phyloP scores from a whole-genome alignment of 2,113 vertebrate genomes.

The Onychostoma macrolepis region DNA sequence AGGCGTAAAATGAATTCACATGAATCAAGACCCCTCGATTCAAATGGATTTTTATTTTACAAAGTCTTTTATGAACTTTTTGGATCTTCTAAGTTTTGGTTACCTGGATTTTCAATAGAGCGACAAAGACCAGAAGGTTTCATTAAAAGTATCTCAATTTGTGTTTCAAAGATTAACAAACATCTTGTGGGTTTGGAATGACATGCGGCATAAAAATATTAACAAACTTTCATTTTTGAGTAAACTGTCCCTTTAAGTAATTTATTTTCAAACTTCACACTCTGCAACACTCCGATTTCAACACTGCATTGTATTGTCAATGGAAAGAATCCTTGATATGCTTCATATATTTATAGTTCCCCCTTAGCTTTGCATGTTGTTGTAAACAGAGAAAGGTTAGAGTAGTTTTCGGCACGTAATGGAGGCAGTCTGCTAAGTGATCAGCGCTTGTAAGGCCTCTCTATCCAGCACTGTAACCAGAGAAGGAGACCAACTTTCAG shows the following conservation, averaged over 20 bases:
- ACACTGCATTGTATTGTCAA: constrained; percentile 55
- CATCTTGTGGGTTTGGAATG: neutral
- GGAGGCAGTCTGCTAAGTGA: constrained; percentile 49
- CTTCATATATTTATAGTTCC: constrained; percentile 60
- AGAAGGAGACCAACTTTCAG: constrained; percentile 49
- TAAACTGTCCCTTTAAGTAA: neutral
- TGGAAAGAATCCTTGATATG: constrained; percentile 62
- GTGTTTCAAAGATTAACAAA: neutral
- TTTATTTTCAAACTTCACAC: neutral
- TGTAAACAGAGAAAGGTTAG: constrained; percentile 62
- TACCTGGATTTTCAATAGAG: neutral
- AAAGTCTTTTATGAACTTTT: neutral
- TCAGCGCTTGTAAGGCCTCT: constrained; percentile 42
- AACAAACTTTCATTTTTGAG: neutral
- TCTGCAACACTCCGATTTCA: neutral
- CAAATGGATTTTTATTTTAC: neutral
- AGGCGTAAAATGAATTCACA: neutral
- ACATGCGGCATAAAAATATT: neutral
- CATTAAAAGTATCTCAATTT: neutral
- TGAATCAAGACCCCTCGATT: neutral
- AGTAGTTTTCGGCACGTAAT: constrained; percentile 39
- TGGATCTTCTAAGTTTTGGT: neutral
- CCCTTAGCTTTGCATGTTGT: constrained; percentile 61
- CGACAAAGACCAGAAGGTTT: neutral
- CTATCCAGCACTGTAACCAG: constrained; percentile 54